phyloP scores from a whole-genome alignment of 2,797 vertebrate genomes.

The Ficedula albicollis region DNA sequence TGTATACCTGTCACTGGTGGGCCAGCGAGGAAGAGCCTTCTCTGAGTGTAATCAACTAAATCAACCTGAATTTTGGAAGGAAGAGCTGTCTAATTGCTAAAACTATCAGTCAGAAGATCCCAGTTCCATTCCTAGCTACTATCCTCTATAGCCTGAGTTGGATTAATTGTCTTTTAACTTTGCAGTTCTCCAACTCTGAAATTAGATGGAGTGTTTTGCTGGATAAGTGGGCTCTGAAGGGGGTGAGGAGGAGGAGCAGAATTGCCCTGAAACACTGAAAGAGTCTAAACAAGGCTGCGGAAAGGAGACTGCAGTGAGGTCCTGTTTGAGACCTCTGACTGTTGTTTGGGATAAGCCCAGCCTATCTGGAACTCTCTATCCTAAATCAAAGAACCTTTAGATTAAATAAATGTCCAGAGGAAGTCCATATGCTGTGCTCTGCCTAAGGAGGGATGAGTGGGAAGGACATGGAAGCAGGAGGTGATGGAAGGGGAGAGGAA shows the following conservation, averaged over 20 bases:
- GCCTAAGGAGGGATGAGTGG: neutral
- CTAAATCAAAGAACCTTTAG: neutral
- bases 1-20: neutral
- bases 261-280: neutral
- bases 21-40: rapidly evolving
- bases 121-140: neutral
- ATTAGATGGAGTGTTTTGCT: neutral
- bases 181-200: neutral
- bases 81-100: neutral
- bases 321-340: neutral
- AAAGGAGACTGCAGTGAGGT: neutral
- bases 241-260: neutral
- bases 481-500: neutral
- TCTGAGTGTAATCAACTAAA: neutral
- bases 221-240: neutral
- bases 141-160: neutral
- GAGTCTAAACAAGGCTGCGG: neutral
- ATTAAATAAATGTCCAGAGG: neutral
- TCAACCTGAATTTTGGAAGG: neutral
- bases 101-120: neutral
- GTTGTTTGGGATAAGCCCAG: neutral
- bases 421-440: neutral
- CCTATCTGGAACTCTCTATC: neutral
- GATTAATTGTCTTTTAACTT: neutral
- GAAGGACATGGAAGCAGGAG: neutral